Evolutionary conservation across 1,140 invertebrate species (phyloP), one percentile per base, ranked within the genome.

Genomic region (Heliconius himera): DNA sequence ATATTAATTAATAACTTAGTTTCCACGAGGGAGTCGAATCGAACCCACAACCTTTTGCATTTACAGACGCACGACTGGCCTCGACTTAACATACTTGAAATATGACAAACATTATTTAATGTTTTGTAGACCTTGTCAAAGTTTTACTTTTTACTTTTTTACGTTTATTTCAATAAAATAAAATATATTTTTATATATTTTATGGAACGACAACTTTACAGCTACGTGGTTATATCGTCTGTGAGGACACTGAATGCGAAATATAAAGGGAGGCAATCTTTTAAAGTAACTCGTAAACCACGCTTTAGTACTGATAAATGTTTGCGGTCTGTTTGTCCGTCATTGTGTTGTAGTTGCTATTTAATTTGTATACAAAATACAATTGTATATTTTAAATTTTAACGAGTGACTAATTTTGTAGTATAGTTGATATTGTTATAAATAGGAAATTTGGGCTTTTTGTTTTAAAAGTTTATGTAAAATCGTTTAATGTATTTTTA

Each of bases 241-340:
- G 49, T 22, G 74, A 60, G 56, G 74, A 56, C 74, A 75, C 54
- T 51, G 36, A 75, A 75, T 75, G 36, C 74, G 49, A 75, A 75
- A 75, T 75, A 75, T 75, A 75, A 75, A 75, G 51, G 74, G 38
- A 60, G 51, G 74, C 74, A 75, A 75, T 75, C 74, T 75, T 75
- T 75, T 75, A 75, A 75, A 75, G 74, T 75, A 60, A 75, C 74
- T 75, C 74, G 26, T 56, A 46, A 56, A 75, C 56, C 16, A 56
- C 29, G 73, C 26, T 75, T 75, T 75, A 75, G 74, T 75, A 75
- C 74, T 33, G 74, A 75, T 56, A 75, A 75, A 75, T 75, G 51
- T 75, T 75, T 60, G 51, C 74, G 74, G 74, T 75, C 74, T 56
- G 74, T 75, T 60, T 60, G 74, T 75, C 51, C 36, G 74, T 75